Evolutionary conservation across 2,113 vertebrate species (phyloP), one percentile per base, ranked within the genome.

Genomic region (Damaliscus lunatus): DNA sequence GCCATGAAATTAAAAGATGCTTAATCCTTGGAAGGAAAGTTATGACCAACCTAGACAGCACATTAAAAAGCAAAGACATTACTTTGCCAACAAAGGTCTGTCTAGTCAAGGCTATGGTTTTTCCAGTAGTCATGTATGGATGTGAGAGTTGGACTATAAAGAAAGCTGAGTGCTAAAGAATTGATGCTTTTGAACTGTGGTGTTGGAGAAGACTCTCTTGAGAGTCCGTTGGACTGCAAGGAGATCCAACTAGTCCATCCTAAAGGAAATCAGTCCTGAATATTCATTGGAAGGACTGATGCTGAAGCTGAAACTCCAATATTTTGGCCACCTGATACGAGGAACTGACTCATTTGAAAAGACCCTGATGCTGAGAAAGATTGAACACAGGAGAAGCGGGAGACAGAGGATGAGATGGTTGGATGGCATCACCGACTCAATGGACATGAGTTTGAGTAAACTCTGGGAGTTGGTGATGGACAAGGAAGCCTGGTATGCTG

Each of bases 111-210:
- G 33, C 64, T 67, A 36, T 67, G 64, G 64, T 67, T 67, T 67
- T 67, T n/a, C 33, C 64, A 67, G 17, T 67, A 2, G 64, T n/a
- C 16, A 21, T 67, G 8, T 19, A 19, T 36, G 4, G 33, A 67
- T 67, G 33, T 67, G 29, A 62, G 60, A 62, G 29, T 67, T 67
- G 64, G 33, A 10, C 7, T 36, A n/a, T 67, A n/a, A 67, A 36
- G 16, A 36, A 67, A 67, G 64, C 64, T 67, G 4, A 67, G 64
- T 2, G 0, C 62, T 0, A 0, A 5, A 67, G 62, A 67, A 67
- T 19, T n/a, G 62, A 67, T 19, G 62, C 62, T n/a, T 67, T 19
- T 67, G 64, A 67, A 67, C 33, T n/a, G 64, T 67, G 64, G 64
- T 67, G 33, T n/a, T 67, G 4, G 64, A 67, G 16, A 67, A 67